Base-by-base conservation (phyloP, 2,797 vertebrate genomes). In the Clarias fuscus region DNA sequence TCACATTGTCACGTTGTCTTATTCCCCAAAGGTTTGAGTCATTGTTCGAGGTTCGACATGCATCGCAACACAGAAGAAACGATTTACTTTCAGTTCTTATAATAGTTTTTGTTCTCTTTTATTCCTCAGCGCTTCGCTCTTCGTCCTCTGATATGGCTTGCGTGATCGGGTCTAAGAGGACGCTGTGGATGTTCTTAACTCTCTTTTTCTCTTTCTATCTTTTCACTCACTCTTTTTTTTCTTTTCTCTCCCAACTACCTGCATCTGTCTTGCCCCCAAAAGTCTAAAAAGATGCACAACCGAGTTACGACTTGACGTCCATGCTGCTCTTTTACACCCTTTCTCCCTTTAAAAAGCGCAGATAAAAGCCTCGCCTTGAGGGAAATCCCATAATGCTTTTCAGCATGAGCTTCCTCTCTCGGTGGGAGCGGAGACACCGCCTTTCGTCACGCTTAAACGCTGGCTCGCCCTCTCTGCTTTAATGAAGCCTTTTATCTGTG, bases 41-140 rank as follows among this genome's bases (percentile, higher is more conserved):
- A 89, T 93, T 94, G 93, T 94, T 95, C 89, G 90, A 94, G 94
- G 93, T 94, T 95, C 92, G 94, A 95, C 95, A 96, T 96, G 95
- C 95, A 96, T 95, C 94, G 93, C 94, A 95, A 95, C 94, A 95
- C 93, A 93, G 93, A 95, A 94, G 93, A 75, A 80, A 80, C 37
- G 3, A 64, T 64, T 64, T 58, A 1, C 58, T 7, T 37, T 22
- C 59, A n/a, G 58, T 40, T 62, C 77, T 62, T 13, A 5, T 64
- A 27, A 37, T 71, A 40, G 14, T n/a, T 43, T 82, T 89, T 89
- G 86, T 89, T 88, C 91, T 92, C 91, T 91, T 27, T 43, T 17
- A 17, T 8, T 64, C 79, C 61, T 30, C 37, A 10, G 62, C 62
- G 5, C 15, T 40, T 65, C 91, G 91, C 91, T 88, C 91, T 88